Evolutionary conservation across 2,888 invertebrate species (phyloP), one percentile per base, ranked within the genome.

Genomic region (Diploptera punctata): DNA sequence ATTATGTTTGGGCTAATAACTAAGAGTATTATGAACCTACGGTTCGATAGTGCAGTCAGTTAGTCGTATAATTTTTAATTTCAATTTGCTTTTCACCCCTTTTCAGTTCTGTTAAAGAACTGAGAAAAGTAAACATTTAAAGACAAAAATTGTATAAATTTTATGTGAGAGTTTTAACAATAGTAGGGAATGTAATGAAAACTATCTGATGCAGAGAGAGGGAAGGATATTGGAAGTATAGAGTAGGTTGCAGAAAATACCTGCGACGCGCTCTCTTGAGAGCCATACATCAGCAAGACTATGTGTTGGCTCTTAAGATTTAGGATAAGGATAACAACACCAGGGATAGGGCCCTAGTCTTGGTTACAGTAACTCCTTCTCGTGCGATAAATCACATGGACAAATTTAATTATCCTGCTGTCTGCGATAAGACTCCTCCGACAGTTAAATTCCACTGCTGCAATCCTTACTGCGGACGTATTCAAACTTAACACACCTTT

Each of bases 391-490:
- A 86, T 86, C 85, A 85, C 84, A 79, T 80, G 82, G 85, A 86
- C 85, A 86, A 86, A 86, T 86, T 86, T 85, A 86, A 86, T 86
- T 86, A 86, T 85, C 86, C 84, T 60, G 68, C 62, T 72, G 72
- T 72, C 68, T 52, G 19, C 62, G 54, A 62, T 67, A 72, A 68
- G 60, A 65, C 65, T 33, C 3, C 61, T 18, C 18, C n/a, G 31
- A 3, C 16, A 38, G n/a, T 26, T 3, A 21, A 19, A 43, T 65
- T 65, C 18, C 24, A 44, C 65, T 65, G 65, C 65, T 33, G 65
- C 21, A 44, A 19, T 16, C 29, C 29, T 7, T 16, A n/a, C 16
- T 57, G 57, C 57, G 29, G 29, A n/a, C n/a, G n/a, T n/a, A n/a
- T n/a, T n/a, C n/a, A n/a, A n/a, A n/a, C n/a, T n/a, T n/a, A n/a